Evolutionary conservation across 2,888 invertebrate species (phyloP), one percentile per base, ranked within the genome.

Genomic region (Watsonalla cultraria): DNA sequence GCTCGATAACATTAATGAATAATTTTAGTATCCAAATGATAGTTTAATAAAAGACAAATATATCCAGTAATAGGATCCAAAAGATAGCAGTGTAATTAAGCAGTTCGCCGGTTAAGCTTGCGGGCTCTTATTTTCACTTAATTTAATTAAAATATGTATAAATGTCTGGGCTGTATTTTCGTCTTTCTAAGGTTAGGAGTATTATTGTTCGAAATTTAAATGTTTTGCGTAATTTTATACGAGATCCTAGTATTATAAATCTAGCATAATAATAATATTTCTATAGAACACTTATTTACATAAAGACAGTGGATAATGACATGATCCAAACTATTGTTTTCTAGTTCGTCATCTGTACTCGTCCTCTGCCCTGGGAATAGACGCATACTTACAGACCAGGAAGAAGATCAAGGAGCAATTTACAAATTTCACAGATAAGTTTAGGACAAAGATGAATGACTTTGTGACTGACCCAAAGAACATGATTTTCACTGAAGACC

Each of bases 401-500:
- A 90, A 92, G 46, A 88, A 82, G 61, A 82, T 91, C 0, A 90
- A 91, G 51, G 84, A 88, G 14, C 95, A 95, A 70, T 94, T 95
- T 78, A 64, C 80, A 2, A 92, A 91, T 70, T 92, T 94, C 61
- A 74, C 90, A 37, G 94, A 94, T 0, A 93, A 93, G 59, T 96
- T 96, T 76, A 91, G 92, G 55, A 66, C 76, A 0, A 95, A 96
- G 84, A 96, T 97, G 95, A 78, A 69, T 9, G 92, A 94, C 52
- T 94, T 93, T 76, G 83, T 93, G 0, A 65, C 80, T 5, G 86
- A 92, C 13, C 80, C 92, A 0, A 92, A 92, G 58, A 93, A 92
- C 63, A 93, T 96, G 92, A 92, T 97, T 60, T 97, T 96, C 71
- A 96, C 96, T 6, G 96, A 96, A 84, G 97, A 97, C 81, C 84